Conservation (phyloP, 2,113 vertebrate genomes). For the Tachysurus vachellii region DNA sequence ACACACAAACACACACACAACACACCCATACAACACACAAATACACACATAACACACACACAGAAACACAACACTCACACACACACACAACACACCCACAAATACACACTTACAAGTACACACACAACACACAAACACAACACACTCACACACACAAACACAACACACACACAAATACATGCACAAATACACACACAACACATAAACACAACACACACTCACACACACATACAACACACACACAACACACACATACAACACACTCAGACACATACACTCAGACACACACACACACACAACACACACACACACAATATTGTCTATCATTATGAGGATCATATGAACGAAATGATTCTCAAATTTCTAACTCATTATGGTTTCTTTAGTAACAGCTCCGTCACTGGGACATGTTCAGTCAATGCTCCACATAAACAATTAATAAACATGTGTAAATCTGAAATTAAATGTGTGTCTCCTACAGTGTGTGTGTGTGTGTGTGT, state of each 20-base stretch:
- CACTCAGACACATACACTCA: too few species aligned
- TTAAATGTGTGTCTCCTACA: too few species aligned
- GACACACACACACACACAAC: neutral
- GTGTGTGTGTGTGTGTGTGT: too few species aligned
- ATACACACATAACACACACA: neutral
- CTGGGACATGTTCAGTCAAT: neutral
- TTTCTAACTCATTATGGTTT: neutral
- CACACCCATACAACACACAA: constrained; percentile 1
- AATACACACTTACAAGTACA: neutral
- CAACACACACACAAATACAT: neutral
- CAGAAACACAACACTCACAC: neutral
- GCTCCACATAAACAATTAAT: too few species aligned
- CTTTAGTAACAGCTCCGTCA: neutral
- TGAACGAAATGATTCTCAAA: neutral
- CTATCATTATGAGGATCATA: neutral
- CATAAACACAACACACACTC: too few species aligned
- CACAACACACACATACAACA: neutral
- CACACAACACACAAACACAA: neutral
- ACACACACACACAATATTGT: neutral
- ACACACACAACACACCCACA: constrained; percentile 20
- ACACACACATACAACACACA: constrained; percentile 18
- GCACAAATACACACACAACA: neutral
- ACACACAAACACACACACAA: neutral
- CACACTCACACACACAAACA: constrained; percentile 7
- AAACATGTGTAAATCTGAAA: too few species aligned